Evolutionary conservation across 2,797 vertebrate species (phyloP), one percentile per base, ranked within the genome.

Genomic region (Serranus cabrilla): DNA sequence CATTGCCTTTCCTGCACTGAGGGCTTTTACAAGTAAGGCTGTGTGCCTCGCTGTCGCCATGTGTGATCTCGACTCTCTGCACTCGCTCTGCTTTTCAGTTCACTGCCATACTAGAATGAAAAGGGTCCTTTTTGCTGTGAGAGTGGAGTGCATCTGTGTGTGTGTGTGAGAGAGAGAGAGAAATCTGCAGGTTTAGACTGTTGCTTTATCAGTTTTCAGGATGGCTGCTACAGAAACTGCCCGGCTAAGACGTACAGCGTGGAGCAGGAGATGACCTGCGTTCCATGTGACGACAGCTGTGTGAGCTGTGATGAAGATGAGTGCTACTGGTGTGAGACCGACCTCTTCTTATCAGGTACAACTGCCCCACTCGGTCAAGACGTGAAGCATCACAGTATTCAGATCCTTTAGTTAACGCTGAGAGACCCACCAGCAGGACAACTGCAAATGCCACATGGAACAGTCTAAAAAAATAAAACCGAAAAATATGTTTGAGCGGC

Each of bases 1-100:
- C 91, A 91, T 79, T 99, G 98, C 85, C 90, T 93, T 63, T 96
- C 95, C 59, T 99, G 98, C 82, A 75, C 82, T 84, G 84, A 87
- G 54, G 95, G 95, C 82, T 97, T 97, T 90, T 97, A 97, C 87
- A 97, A 95, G 97, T 99, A 96, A 98, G 97, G 80, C 86, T 59
- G 89, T 86, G 89, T 90, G 91, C 88, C 82, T 73, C 55, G 2
- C 83, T 86, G 80, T 81, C 64, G 27, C 82, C 47, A 69, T 55
- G 84, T 91, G 90, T 87, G 86, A 90, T 83, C 76, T 87, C 49
- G 4, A 75, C 71, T 86, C 75, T 68, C 74, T 78, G 67, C 71
- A 49, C 82, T 75, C 18, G 2, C 76, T 80, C 55, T 71, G 60
- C 63, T 67, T 79, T 73, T 84, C 71, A 73, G 25, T 82, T 86